Evolutionary conservation across 2,113 vertebrate species (phyloP), one percentile per base, ranked within the genome.

Genomic region (Ondatra zibethicus): DNA sequence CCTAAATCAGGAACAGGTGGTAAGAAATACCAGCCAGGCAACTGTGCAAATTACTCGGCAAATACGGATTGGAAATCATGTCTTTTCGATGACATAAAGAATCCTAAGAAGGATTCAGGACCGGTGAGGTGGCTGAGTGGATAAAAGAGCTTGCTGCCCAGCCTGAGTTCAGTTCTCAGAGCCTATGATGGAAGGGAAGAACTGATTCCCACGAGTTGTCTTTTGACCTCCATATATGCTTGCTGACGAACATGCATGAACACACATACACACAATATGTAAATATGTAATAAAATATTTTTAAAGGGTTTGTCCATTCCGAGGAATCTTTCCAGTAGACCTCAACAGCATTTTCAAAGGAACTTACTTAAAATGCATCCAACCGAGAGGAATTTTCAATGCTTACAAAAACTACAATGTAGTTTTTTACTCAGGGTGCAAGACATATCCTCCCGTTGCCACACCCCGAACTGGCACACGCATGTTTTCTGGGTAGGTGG

Each of bases 1-100:
- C 39, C 63, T 50, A 84, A 93, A 68, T 92, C 66, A 87, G 93
- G 52, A 76, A 42, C 68, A 90, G 70, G 92, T 86, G 63, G 50
- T 73, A 45, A 91, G 55, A 73, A 93, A 91, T 21, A 19, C 36
- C 65, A 55, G 21, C 55, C 33, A 6, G 70, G 42, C 21, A 27
- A 27, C 13, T n/a, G 55, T 70, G 92, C 70, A 68, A 63, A 76
- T 68, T 47, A 19, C 45, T 76, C 39, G 29, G 33, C n/a, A 14
- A 87, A 73, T 39, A n/a, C 7, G 1, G 33, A 73, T 27, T 45
- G 39, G 21, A 21, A 63, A 50, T 47, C 13, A 36, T 3, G 14
- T 78, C 47, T 63, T 77, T 55, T 47, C 47, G 7, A 25, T n/a
- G 9, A 90, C 47, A 86, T 42, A 65, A 25, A 82, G 31, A 84